Evolutionary conservation across 2,888 invertebrate genomes (phyloP).

Genomic region (Cephalotes varians): DNA sequence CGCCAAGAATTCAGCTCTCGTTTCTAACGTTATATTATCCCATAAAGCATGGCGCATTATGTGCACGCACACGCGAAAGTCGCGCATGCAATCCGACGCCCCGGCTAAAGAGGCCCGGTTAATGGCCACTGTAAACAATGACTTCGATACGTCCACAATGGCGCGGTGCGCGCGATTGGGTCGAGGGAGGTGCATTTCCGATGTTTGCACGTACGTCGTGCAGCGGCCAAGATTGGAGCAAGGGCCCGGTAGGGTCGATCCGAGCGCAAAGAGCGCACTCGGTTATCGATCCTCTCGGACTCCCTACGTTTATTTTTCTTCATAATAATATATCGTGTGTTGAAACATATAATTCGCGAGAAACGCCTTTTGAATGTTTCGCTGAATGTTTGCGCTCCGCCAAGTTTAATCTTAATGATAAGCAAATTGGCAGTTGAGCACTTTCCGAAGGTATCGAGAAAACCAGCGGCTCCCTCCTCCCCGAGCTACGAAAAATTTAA

Average conservation of each 20-base stretch:
- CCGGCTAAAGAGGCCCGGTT: slow-evolving; percentile 44
- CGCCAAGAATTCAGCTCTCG: slow-evolving; percentile 63
- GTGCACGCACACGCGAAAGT: slow-evolving; percentile 60
- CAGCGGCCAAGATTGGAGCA: slow-evolving; percentile 13
- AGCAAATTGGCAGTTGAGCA: slow-evolving; percentile 9
- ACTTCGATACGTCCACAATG: slow-evolving; percentile 21
- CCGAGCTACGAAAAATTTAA: slow-evolving; percentile 15
- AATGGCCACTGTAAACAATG: slow-evolving; percentile 65
- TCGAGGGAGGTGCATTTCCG: slow-evolving; percentile 42
- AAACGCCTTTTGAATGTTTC: slow-evolving; percentile 48
- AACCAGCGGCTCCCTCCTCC: neutral
- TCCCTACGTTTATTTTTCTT: slow-evolving; percentile 8
- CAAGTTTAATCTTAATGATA: slow-evolving; percentile 19
- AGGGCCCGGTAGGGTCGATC: neutral
- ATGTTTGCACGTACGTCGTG: neutral
- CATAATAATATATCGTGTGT: slow-evolving; percentile 10
- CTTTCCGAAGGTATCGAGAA: neutral
- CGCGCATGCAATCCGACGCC: slow-evolving; percentile 54
- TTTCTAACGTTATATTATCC: slow-evolving; percentile 70
- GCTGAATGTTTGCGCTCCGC: slow-evolving; percentile 14
- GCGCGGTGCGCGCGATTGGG: slow-evolving; percentile 35
- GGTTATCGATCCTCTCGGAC: neutral
- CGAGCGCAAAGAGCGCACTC: neutral
- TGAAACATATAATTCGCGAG: neutral
- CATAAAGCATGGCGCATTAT: slow-evolving; percentile 68